These are phyloP conservation scores for Cantharis rustica DNA, from an alignment of 2,888 invertebrate species.

Conservation along the genomic window DNA sequence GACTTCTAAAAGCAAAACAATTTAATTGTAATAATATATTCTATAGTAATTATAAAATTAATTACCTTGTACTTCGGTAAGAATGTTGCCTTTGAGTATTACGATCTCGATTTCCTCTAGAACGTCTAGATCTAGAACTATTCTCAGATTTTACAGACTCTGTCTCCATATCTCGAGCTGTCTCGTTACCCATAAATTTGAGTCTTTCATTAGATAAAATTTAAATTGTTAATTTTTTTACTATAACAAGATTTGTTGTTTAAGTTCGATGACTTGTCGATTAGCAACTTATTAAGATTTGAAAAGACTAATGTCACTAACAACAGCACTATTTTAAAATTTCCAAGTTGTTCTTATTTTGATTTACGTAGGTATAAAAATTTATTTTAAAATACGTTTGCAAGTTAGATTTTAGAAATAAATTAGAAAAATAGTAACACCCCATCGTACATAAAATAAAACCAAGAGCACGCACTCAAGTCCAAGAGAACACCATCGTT, in stretches of 20 bases:
- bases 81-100: slow-evolving; percentile 68
- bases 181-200: slow-evolving; percentile 56
- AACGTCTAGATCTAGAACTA: slow-evolving; percentile 79
- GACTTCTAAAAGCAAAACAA: slow-evolving; percentile 60
- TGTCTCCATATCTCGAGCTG: slow-evolving; percentile 79
- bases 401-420: not conserved
- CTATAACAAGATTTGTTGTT: not conserved
- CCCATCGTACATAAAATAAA: not conserved
- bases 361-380: not conserved
- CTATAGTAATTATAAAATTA: too few species aligned
- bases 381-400: not conserved
- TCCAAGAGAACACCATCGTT: not conserved
- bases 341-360: not conserved
- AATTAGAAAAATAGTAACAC: not conserved
- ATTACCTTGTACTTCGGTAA: slow-evolving; percentile 69
- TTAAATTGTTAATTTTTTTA: slow-evolving; percentile 1
- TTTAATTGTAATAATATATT: too few species aligned
- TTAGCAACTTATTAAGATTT: not conserved
- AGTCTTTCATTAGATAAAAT: slow-evolving; percentile 16
- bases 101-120: slow-evolving; percentile 63
- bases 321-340: not conserved
- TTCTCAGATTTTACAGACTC: slow-evolving; percentile 93
- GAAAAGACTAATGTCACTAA: not conserved
- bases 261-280: slow-evolving; percentile 17
- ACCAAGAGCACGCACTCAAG: not conserved